Conservation (phyloP, 2,888 invertebrate species). For the Lochmaea capreae region DNA sequence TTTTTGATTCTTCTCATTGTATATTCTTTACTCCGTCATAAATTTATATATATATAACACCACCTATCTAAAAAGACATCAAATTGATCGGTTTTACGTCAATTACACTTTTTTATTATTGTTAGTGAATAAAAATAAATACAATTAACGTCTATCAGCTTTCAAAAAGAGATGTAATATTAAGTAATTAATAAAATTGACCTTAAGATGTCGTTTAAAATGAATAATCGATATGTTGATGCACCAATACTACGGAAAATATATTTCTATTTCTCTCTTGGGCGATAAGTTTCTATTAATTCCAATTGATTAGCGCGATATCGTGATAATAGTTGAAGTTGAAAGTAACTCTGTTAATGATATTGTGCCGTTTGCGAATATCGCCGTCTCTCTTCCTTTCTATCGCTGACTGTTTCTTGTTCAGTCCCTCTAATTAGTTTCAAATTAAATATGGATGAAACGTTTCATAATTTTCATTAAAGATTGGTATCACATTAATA, state of each 20-base stretch:
- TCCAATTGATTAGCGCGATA: slow-evolving; percentile 10
- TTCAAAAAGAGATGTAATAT: too few species aligned
- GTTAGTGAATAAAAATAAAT: neutral
- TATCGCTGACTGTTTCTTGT: slow-evolving; percentile 24
- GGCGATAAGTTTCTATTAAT: slow-evolving; percentile 26
- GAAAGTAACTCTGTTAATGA: slow-evolving; percentile 41
- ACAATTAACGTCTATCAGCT: too few species aligned
- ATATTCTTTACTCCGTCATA: too few species aligned
- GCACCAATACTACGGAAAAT: neutral
- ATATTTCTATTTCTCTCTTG: neutral
- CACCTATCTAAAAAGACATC: too few species aligned
- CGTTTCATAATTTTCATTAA: slow-evolving; percentile 62
- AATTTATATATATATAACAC: too few species aligned
- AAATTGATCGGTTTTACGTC: too few species aligned
- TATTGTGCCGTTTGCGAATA: slow-evolving; percentile 38
- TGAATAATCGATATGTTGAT: neutral
- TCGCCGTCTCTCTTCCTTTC: slow-evolving; percentile 18
- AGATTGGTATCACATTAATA: slow-evolving; percentile 65
- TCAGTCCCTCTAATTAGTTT: slow-evolving; percentile 45
- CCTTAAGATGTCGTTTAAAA: slow-evolving; percentile 16
- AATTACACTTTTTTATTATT: too few species aligned
- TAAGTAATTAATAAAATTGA: neutral
- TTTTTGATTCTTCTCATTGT: too few species aligned
- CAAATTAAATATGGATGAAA: slow-evolving; percentile 59
- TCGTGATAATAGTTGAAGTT: slow-evolving; percentile 42